A percentile compares a stretch with the other conserved stretches of the same genome.
These are phyloP conservation scores for Xestobium rufovillosum DNA, from an alignment of 2,888 invertebrate species.

Conservation along the genomic window DNA sequence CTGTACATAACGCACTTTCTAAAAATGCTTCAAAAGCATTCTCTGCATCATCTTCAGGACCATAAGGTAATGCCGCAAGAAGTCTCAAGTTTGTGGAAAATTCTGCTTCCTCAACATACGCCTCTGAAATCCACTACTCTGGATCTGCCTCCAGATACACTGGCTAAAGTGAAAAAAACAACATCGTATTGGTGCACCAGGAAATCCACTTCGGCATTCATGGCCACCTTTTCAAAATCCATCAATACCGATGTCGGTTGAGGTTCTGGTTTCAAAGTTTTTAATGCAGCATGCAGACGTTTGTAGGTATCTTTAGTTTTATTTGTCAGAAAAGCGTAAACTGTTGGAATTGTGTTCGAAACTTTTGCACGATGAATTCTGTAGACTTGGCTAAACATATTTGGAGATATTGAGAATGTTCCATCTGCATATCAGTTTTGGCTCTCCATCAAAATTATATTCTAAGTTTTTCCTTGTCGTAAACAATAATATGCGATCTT, in stretches of 20 bases:
- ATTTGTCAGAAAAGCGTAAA: slow-evolving; percentile 19
- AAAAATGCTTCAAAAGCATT: no score
- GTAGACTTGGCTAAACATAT: slow-evolving; percentile 21
- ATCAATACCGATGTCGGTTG: slow-evolving; percentile 10
- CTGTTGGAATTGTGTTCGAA: slow-evolving; percentile 15
- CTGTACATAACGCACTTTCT: no score
- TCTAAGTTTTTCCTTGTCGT: not conserved
- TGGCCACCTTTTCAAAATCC: slow-evolving; percentile 14
- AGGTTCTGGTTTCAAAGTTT: slow-evolving; percentile 7
- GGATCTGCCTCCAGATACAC: slow-evolving; percentile 17
- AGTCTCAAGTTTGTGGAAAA: not conserved
- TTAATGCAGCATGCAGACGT: slow-evolving; percentile 9
- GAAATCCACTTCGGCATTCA: slow-evolving; percentile 13
- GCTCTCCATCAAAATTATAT: not conserved
- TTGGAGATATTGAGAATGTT: slow-evolving; percentile 21
- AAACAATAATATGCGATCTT: not conserved
- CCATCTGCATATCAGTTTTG: slow-evolving; percentile 21
- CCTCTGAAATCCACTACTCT: no score
- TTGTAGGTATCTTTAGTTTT: slow-evolving; percentile 16
- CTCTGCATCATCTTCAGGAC: no score
- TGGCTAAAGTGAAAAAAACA: slow-evolving; percentile 21
- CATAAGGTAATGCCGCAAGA: no score
- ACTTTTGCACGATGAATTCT: slow-evolving; percentile 20
- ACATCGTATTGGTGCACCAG: slow-evolving; percentile 10
- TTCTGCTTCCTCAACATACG: no score